phyloP scores from a whole-genome alignment of 2,888 invertebrate species.

The Pseudococcus viburni region DNA sequence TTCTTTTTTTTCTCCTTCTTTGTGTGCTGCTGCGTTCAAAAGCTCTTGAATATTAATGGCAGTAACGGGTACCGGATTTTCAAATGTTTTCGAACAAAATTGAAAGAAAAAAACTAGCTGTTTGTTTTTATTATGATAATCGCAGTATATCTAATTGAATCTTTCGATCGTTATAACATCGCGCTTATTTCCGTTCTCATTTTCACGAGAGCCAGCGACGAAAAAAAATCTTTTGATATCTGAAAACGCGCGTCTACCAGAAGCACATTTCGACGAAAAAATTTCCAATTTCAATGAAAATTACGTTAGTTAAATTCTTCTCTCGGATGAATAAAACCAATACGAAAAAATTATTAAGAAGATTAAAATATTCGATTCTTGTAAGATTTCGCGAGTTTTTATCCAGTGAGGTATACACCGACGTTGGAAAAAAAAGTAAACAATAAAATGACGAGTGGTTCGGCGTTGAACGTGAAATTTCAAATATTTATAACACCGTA shows the following conservation, averaged over 20 bases:
- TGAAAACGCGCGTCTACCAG: background rate
- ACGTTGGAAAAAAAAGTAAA: slow-evolving; percentile 1
- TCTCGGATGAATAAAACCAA: background rate
- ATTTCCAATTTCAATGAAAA: slow-evolving; percentile 37
- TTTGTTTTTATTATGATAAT: slow-evolving; percentile 54
- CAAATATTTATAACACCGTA: slow-evolving; percentile 41
- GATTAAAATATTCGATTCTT: slow-evolving; percentile 52
- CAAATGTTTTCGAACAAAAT: slow-evolving; percentile 45
- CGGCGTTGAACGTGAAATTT: slow-evolving; percentile 34
- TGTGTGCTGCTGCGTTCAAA: background rate
- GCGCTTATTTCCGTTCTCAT: slow-evolving; percentile 30
- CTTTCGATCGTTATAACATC: slow-evolving; percentile 52
- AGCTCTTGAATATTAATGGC: slow-evolving; percentile 55
- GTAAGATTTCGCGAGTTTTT: slow-evolving; percentile 34
- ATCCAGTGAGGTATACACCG: background rate
- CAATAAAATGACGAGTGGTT: slow-evolving; percentile 36
- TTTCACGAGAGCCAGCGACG: background rate
- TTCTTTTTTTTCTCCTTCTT: background rate
- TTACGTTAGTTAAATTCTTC: slow-evolving; percentile 5
- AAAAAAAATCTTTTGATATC: background rate
- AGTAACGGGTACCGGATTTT: slow-evolving; percentile 20
- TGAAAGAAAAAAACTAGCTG: slow-evolving; percentile 45
- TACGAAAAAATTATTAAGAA: slow-evolving; percentile 37
- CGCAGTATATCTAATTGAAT: slow-evolving; percentile 54
- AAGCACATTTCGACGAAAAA: background rate